Base-by-base conservation (phyloP, 1,140 invertebrate species). In the Limonius californicus region DNA sequence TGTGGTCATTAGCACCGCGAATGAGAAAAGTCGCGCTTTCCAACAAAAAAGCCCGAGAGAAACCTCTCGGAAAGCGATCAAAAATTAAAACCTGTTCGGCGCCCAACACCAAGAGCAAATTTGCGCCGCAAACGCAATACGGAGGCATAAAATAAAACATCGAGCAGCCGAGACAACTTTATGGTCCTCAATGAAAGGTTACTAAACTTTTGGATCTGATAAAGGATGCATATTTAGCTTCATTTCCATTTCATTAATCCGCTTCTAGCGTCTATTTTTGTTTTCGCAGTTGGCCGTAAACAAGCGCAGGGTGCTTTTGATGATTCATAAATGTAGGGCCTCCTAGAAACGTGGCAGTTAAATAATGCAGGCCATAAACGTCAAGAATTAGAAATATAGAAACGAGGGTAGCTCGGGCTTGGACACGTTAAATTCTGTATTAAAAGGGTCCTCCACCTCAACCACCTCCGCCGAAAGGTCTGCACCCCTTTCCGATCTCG, bases 301-400 rank as follows among this genome's bases (percentile, higher is more conserved):
- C n/a, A 39, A 12, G n/a, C 7, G n/a, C 8, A 39, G 35, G 35
- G 35, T 14, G 35, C 15, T 50, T 27, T 27, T 20, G 54, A 55
- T 55, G 54, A 55, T 55, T 55, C 54, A 55, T 55, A 55, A 45
- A 45, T 45, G 42, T 45, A 45, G n/a, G 42, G 2, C 7, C n/a
- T 15, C n/a, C 23, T 12, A 9, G 23, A 27, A 11, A 19, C 21
- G 43, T 30, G 16, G 2, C 62, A 18, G 45, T 57, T 20, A 64
- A 64, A 58, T 63, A 64, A 64, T 57, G 59, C 53, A 15, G 20
- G 27, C 62, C 62, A 64, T 64, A 64, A 64, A 64, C 39, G 62
- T 64, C 62, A 61, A 57, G 58, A 64, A 64, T 60, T 64, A 64
- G 62, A 64, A 60, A 54, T 64, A 64, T 64, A 60, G 62, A 64